Evolutionary conservation across 1,140 invertebrate genomes (phyloP), one percentile per base, ranked within the genome.

Genomic region (Lordiphosa stackelbergi): DNA sequence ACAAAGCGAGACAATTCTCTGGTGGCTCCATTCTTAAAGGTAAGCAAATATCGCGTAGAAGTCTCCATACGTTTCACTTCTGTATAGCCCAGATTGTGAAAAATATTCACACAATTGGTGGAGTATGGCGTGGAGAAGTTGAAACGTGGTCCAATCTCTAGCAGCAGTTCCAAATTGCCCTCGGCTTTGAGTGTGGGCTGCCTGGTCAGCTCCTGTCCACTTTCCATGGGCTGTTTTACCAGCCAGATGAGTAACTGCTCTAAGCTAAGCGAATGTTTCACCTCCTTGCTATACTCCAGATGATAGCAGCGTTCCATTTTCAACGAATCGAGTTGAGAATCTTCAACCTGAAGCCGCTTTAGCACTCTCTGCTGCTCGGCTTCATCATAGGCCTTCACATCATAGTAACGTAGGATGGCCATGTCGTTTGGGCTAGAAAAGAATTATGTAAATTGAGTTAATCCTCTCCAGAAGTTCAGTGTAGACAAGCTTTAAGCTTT

Each of bases 51-150:
- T 57, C 95, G 91, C 2, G 90, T 92, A 0, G 95, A 95, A 12
- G 91, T 88, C 90, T 99, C 97, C 47, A 99, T 89, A 48, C 97
- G 91, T 1, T 88, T 90, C 2, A 98, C 89, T 87, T 92, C 90
- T 19, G 88, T 87, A 5, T 98, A 87, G 5, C 94, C 93, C 46
- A 97, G 90, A 60, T 95, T 94, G 64, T 93, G 91, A 87, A 95
- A 97, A 66, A 99, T 98, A 24, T 96, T 96, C 3, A 98, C 95
- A 46, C 96, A 95, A 89, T 99, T 98, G 61, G 95, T 97, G 1
- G 96, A 98, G 83, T 96, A 96, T 0, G 97, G 92, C 36, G 97
- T 98, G 7, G 95, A 97, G 88, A 98, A 98, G 88, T 97, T 98
- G 31, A 84, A 94, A 90, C 93, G 92, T 35, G 94, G 94, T 22